phyloP scores from a whole-genome alignment of 2,888 invertebrate species.

The Clepsis dumicolana region DNA sequence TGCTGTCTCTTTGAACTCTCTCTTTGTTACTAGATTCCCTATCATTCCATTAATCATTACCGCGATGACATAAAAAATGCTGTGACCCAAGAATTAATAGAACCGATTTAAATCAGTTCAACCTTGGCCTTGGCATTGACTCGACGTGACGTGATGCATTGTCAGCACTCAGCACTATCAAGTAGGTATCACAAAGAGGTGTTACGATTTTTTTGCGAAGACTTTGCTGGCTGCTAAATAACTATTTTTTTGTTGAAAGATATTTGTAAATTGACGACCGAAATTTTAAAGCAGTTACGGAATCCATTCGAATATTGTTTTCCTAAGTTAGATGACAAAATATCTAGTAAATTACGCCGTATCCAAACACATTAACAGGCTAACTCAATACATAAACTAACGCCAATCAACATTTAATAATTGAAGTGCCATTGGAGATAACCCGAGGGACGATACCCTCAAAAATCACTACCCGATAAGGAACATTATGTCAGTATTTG shows the following conservation, averaged over 20 bases:
- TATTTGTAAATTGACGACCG: neutral
- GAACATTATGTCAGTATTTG: neutral
- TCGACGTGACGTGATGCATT: constrained; percentile 15
- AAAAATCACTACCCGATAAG: neutral
- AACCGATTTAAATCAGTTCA: constrained; percentile 26
- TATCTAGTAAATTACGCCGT: neutral
- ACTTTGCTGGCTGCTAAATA: neutral
- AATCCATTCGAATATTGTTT: no score
- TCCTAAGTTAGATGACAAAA: no score
- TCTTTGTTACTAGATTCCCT: no score
- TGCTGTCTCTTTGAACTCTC: no score
- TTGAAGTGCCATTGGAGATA: neutral
- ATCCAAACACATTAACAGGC: neutral
- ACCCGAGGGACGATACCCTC: neutral
- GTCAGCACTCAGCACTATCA: neutral
- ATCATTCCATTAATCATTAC: no score
- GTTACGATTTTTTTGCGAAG: neutral
- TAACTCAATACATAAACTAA: neutral
- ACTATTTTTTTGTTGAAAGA: neutral
- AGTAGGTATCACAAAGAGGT: neutral
- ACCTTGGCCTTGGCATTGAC: constrained; percentile 35
- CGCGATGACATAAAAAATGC: neutral
- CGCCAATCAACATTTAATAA: neutral
- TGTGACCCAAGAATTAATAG: constrained; percentile 7
- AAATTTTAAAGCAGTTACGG: no score